Base-by-base conservation (phyloP, 1,140 invertebrate species). In the Thrips palmi region DNA sequence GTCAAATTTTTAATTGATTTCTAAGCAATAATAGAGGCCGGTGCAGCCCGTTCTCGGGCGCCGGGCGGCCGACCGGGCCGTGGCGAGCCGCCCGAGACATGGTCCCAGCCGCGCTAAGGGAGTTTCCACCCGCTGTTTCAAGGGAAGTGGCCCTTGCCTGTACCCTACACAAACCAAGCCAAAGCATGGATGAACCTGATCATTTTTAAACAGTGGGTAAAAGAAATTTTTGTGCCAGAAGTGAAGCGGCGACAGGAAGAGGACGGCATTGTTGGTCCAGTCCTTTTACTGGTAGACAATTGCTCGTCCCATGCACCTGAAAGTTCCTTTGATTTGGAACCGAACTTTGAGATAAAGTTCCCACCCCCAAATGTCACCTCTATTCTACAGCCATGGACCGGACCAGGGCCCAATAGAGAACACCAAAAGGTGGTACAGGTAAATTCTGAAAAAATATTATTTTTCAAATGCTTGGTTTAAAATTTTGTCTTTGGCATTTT, bases 341-440 rank as follows among this genome's bases (percentile, higher is more conserved):
- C 7, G 14, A 12, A 18, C 28, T 45, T 59, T 5, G 49, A 47
- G 41, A 42, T 52, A 10, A 45, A 41, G 8, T 63, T 56, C 48
- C 45, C 64, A 10, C 58, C 63, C 18, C 45, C 57, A 27, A 64
- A 65, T 44, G 53, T 56, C 2, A 62, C 58, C 2, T 47, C 49
- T 7, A 39, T 56, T 28, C 30, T 65, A 12, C 60, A 67, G 43
- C 59, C 57, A n/a, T 43, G n/a, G n/a, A n/a, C n/a, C 53, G 33
- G 46, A 52, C 40, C 49, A 55, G 47, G 47, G 49, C 3, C 49
- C 54, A 6, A 48, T 59, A 34, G 41, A 47, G 17, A 38, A 20
- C 14, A 41, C 52, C 14, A 54, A 56, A 33, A 28, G 37, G 25
- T 14, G 44, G 17, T 52, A 49, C 15, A 45, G 45, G 23, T 14